phyloP scores from a whole-genome alignment of 37 sponge, comb jelly and placozoan genomes.

The Beroe ovata region DNA sequence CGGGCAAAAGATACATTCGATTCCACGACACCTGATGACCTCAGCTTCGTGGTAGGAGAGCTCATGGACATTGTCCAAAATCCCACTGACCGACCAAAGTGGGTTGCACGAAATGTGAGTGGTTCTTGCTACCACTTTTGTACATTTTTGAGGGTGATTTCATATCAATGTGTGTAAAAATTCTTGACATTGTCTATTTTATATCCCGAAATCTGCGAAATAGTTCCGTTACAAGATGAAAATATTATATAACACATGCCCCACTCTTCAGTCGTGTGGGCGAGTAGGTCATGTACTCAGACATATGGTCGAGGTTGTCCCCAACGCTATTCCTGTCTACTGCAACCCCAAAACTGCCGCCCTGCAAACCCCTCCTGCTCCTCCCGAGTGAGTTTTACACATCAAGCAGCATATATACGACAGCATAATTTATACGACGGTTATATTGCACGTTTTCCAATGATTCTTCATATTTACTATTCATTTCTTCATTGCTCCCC shows the following conservation, averaged over 20 bases:
- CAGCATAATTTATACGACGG: neutral
- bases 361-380: neutral
- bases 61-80: constrained; percentile 38
- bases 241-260: neutral
- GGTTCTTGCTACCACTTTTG: too few relatives aligned
- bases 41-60: constrained; percentile 25
- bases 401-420: neutral
- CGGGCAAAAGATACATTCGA: constrained; percentile 32
- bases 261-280: constrained; percentile 38
- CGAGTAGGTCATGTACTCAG: neutral
- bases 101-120: constrained; percentile 28
- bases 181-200: too few relatives aligned
- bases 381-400: constrained; percentile 12
- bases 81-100: constrained; percentile 45
- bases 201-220: too few relatives aligned
- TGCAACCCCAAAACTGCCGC: constrained; percentile 24
- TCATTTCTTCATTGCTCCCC: too few relatives aligned
- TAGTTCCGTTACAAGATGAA: neutral
- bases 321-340: constrained; percentile 37
- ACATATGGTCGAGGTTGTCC: constrained; percentile 28
- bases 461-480: too few relatives aligned
- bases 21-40: neutral
- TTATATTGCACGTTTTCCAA: too few relatives aligned
- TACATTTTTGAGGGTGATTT: too few relatives aligned
- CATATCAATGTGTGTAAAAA: too few relatives aligned